These are phyloP conservation scores for Buceros bicornis DNA, from an alignment of 2,797 vertebrate genomes.

Conservation along the genomic window DNA sequence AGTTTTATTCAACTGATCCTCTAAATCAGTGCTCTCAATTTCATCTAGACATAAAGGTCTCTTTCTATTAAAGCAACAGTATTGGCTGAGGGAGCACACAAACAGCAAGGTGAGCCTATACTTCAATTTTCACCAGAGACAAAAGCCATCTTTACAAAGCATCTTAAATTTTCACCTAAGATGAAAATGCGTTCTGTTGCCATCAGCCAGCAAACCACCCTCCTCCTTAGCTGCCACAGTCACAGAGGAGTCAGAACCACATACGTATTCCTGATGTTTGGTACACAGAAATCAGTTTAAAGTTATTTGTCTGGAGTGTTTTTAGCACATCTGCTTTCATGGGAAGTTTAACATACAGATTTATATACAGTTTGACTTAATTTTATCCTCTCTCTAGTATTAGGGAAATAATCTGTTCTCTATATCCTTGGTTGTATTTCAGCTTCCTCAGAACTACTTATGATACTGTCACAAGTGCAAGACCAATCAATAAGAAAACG, in stretches of 20 bases:
- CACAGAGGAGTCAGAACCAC: neutral
- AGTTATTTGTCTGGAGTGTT: neutral
- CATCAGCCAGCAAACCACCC: neutral
- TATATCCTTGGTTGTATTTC: neutral
- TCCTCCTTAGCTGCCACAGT: neutral
- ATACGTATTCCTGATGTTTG: fast-evolving
- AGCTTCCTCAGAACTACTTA: neutral
- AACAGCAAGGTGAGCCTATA: neutral
- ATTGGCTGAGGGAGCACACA: neutral
- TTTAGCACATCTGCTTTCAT: neutral
- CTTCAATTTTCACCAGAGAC: neutral
- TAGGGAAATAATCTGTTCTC: neutral
- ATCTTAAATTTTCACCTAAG: neutral
- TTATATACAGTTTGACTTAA: neutral
- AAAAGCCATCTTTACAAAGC: neutral
- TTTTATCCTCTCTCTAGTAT: neutral
- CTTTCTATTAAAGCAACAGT: neutral
- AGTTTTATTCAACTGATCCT: neutral
- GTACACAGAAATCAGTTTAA: neutral
- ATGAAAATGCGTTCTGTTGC: neutral
- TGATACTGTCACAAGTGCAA: neutral
- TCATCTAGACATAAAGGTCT: neutral
- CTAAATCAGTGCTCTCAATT: neutral
- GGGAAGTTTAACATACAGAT: neutral
- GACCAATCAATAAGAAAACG: neutral